phyloP scores from a whole-genome alignment of 30 jellyfish, hydroid and myxozoan species.

The Clytia hemisphaerica region DNA sequence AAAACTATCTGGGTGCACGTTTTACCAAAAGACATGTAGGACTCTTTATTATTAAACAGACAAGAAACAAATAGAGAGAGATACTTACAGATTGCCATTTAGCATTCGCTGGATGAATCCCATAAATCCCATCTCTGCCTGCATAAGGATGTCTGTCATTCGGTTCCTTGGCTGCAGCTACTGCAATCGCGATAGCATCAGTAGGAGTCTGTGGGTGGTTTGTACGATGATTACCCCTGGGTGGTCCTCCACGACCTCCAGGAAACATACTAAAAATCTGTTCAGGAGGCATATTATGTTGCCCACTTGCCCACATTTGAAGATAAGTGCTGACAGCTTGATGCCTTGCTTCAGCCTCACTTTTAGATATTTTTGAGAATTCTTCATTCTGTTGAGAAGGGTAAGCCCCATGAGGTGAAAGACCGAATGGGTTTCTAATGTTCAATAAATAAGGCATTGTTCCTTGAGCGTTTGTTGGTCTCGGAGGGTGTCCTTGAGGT shows the following conservation, averaged over 20 bases:
- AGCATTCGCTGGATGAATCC: conserved; percentile 91
- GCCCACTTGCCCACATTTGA: conserved; percentile 47
- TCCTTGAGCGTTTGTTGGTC: conserved; percentile 6
- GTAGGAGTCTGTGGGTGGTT: conserved; percentile 53
- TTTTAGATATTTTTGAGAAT: conserved; percentile 12
- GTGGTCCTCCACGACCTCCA: background rate
- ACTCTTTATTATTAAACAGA: too few relatives aligned
- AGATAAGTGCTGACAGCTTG: conserved; percentile 35
- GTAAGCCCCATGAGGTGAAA: conserved; percentile 12
- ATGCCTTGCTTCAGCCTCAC: conserved; percentile 31
- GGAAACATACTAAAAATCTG: background rate
- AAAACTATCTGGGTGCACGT: too few relatives aligned
- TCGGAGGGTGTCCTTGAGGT: conserved; percentile 22
- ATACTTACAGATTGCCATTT: conserved; percentile 86
- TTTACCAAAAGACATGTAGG: too few relatives aligned
- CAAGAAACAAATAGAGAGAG: too few relatives aligned
- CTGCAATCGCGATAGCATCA: conserved; percentile 95
- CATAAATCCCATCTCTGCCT: conserved; percentile 58
- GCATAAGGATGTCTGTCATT: background rate
- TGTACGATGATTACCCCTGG: background rate
- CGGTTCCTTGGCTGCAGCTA: conserved; percentile 91
- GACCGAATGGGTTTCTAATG: conserved; percentile 1
- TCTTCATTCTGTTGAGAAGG: conserved; percentile 10
- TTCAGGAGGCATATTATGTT: conserved; percentile 24
- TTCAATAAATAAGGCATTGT: conserved; percentile 28